These are phyloP conservation scores for Gambusia yucatana DNA, from an alignment of 2,797 vertebrate species.

Conservation along the genomic window DNA sequence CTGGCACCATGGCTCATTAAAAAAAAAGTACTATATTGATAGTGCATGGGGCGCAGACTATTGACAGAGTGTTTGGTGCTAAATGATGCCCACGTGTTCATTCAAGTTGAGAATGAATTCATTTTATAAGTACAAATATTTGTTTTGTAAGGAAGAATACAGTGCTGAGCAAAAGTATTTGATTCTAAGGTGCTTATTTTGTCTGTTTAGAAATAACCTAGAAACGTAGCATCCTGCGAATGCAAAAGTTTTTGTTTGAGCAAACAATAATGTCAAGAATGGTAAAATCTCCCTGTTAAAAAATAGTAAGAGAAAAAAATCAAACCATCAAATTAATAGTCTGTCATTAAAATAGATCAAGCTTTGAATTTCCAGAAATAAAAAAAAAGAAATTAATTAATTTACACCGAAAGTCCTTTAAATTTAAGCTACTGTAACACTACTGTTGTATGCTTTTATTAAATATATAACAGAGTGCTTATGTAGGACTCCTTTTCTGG, in stretches of 20 bases:
- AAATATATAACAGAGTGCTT: constrained; percentile 16
- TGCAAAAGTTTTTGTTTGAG: background rate
- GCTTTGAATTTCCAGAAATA: background rate
- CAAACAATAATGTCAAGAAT: background rate
- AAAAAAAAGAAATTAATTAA: background rate
- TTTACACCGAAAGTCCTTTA: background rate
- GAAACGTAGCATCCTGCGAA: background rate
- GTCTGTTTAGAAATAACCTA: background rate
- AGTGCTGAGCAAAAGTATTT: background rate
- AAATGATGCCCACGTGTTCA: background rate
- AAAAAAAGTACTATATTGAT: background rate
- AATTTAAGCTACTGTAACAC: background rate
- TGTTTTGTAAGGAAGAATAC: background rate
- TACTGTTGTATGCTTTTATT: background rate
- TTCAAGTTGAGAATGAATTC: background rate
- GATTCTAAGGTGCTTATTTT: background rate
- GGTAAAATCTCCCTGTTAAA: background rate
- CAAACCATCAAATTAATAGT: background rate
- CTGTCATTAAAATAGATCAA: background rate
- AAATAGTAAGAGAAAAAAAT: background rate
- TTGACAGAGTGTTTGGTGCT: background rate
- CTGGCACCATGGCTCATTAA: background rate
- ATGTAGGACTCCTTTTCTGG: constrained; percentile 35
- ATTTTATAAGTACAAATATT: background rate
- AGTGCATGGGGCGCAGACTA: background rate